phyloP scores from a whole-genome alignment of 2,888 invertebrate genomes.

The Acanthacorydalis orientalis region DNA sequence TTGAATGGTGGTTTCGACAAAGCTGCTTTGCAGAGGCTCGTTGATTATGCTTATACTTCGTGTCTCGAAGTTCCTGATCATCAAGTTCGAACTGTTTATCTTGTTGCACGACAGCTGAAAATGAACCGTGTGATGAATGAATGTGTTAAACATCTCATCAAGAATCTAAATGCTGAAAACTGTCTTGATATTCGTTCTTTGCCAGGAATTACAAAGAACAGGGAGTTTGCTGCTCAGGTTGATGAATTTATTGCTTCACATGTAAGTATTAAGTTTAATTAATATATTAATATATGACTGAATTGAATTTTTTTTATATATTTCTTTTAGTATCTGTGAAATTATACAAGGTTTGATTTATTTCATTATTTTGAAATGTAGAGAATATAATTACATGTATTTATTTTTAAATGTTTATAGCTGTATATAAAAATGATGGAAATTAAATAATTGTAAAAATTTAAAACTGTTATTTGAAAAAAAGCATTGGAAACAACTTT shows the following conservation, averaged over 20 bases:
- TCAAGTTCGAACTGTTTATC: constrained; percentile 41
- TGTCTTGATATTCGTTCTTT: constrained; percentile 42
- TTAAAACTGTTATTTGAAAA: too few species aligned
- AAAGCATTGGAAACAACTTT: too few species aligned
- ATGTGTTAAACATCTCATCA: constrained; percentile 52
- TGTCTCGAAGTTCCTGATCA: constrained; percentile 34
- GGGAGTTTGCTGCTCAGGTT: constrained; percentile 41
- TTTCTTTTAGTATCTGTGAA: too few species aligned
- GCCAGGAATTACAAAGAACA: constrained; percentile 39
- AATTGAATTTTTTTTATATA: background rate
- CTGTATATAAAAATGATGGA: too few species aligned
- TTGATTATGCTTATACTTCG: constrained; percentile 73
- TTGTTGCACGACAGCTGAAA: constrained; percentile 61
- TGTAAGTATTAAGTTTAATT: constrained; percentile 26
- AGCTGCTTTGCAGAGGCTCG: constrained; percentile 52
- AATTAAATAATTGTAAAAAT: too few species aligned
- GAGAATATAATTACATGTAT: too few species aligned
- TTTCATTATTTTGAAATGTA: background rate
- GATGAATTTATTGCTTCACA: constrained; percentile 53
- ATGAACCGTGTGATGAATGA: constrained; percentile 56
- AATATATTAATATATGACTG: background rate
- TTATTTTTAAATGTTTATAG: too few species aligned
- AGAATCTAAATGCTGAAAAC: constrained; percentile 41
- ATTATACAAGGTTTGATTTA: background rate
- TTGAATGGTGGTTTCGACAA: constrained; percentile 46